A percentile compares a stretch with the other conserved stretches of the same genome.
Conservation (phyloP, 2,113 vertebrate genomes). For the Tachysurus fulvidraco region DNA sequence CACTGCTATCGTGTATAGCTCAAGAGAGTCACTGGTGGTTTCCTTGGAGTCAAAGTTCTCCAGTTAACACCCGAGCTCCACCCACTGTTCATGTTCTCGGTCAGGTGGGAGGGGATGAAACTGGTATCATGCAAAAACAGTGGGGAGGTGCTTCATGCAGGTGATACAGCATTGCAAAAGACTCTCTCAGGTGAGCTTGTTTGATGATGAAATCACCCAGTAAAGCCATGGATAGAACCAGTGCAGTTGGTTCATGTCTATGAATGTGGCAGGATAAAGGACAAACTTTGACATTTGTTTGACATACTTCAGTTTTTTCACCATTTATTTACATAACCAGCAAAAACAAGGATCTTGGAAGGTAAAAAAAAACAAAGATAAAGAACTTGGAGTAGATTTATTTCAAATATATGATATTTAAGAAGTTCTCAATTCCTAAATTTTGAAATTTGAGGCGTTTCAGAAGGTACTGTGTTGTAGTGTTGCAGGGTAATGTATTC, state of each 20-base stretch:
- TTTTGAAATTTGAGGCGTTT: too few species aligned
- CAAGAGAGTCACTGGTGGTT: conserved; percentile 66
- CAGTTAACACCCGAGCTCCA: conserved; percentile 33
- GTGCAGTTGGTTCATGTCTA: neutral
- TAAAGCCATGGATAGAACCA: conserved; percentile 3
- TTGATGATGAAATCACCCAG: conserved; percentile 6
- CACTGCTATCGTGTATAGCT: conserved; percentile 46
- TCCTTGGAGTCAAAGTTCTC: conserved; percentile 59
- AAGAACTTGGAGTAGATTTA: too few species aligned
- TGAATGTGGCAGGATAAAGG: neutral
- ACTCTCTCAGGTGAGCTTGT: conserved; percentile 21
- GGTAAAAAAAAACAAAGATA: too few species aligned
- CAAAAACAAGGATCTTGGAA: too few species aligned
- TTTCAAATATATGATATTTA: too few species aligned
- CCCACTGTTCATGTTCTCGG: conserved; percentile 39
- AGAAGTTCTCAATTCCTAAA: too few species aligned
- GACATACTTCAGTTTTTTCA: neutral
- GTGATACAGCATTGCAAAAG: conserved; percentile 25
- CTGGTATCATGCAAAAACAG: conserved; percentile 23
- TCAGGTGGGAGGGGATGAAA: conserved; percentile 26
- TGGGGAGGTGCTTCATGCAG: conserved; percentile 8
- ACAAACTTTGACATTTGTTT: neutral
- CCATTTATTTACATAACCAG: neutral
- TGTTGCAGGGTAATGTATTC: neutral
- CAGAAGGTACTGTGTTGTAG: too few species aligned